Evolutionary conservation across 1,140 invertebrate genomes (phyloP), one percentile per base, ranked within the genome.

Genomic region (Cotesia vestalis): DNA sequence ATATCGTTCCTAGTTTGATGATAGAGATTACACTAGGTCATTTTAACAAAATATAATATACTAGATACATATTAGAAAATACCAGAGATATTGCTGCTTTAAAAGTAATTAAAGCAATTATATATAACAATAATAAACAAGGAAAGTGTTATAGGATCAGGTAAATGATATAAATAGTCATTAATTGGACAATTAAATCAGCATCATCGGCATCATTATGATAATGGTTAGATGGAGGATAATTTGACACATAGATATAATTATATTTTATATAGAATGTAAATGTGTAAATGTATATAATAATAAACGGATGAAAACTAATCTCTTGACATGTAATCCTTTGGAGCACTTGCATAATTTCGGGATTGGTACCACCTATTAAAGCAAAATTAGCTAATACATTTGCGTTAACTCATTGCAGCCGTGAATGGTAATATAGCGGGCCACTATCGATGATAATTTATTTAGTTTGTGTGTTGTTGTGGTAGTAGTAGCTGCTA

Each of bases 181-280:
- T 75, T 75, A 75, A 75, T 75, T 75, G 71, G 71, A 75, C 62
- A 71, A 75, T 75, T 59, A 55, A 66, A 62, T 70, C 68, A 51
- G 20, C 5, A 46, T 40, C 5, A 20, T n/a, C n/a, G n/a, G n/a
- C n/a, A n/a, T 27, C 27, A 27, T 27, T 27, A 27, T 27, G 3
- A 27, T 27, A 27, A 27, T 27, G 27, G 2, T 27, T 27, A 27
- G 27, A 27, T 27, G 1, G 27, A 27, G 27, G 27, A 27, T 27
- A 27, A 27, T 27, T 27, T 27, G 11, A 46, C 40, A 46, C 11
- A 11, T 46, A 11, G 2, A 11, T 46, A 9, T 9, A 46, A 9
- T 46, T 46, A 46, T 46, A 46, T 9, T 46, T 9, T 46, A 46
- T 6, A 46, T 46, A 46, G 40, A 9, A 46, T 0, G 2, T 46